Base-by-base conservation (phyloP, 35 echinoderm and acorn worm genomes). In the Nesometra sesokonis region DNA sequence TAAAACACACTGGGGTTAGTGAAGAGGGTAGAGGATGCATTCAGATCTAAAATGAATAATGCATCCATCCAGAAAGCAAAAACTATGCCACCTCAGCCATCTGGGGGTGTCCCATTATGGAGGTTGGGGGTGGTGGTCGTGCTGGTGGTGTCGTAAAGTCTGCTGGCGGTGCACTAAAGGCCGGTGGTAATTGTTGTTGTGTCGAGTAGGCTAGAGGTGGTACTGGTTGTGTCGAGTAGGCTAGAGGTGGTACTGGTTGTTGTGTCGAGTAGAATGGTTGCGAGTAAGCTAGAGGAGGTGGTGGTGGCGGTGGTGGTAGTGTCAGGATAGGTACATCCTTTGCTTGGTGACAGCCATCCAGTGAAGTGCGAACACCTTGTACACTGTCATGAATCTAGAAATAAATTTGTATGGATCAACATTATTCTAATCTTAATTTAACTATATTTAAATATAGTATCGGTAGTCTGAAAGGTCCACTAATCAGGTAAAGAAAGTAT, bases 61-160 rank as follows among this genome's bases (percentile, higher is more conserved):
- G 9, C 9, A 67, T 67, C 23, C 23, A 67, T 67, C 52, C 0
- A 67, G 9, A 2, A 67, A 67, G n/a, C n/a, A 4, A 7, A 43
- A 4, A 43, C 38, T 43, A 43, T 43, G 21, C 84, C 46, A 76
- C 46, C 34, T 86, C 82, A 35, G 35, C 80, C 46, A 52, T 19
- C 31, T 82, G 38, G 30, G 77, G 37, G 15, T 77, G 78, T 83
- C 76, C 80, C 80, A 89, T 37, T 32, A 46, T 39, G 13, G 79
- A 34, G 29, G 87, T 35, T 13, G 87, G 87, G 36, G 87, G 87
- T 83, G 87, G 79, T 30, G 87, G 83, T 15, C 29, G 39, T 34
- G 29, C 38, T 1, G 36, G 33, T 52, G 57, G 11, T 67, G 52
- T 19, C 2, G 23, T 19, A 19, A 27, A 11, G 7, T 19, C 52